phyloP scores from a whole-genome alignment of 2,888 invertebrate species.

The Malthinus flaveolus region DNA sequence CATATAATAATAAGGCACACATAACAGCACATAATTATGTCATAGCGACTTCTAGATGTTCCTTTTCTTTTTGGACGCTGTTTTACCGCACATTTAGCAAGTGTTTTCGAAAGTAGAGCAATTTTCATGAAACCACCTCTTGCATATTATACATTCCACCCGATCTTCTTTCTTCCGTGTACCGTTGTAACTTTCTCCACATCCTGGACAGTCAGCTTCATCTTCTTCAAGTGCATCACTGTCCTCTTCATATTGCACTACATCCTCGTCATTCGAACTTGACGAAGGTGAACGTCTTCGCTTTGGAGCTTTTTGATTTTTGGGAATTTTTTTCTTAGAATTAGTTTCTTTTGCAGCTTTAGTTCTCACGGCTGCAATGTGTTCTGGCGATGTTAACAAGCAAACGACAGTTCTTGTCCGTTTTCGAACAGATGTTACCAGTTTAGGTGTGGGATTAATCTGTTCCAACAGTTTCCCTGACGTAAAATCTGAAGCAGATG shows the following conservation, averaged over 20 bases:
- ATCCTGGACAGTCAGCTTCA: neutral
- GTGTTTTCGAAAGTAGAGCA: conserved; percentile 26
- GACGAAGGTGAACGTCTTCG: neutral
- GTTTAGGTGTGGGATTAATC: neutral
- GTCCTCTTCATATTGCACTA: neutral
- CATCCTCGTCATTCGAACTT: neutral
- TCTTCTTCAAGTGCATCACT: neutral
- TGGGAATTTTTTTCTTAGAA: no score
- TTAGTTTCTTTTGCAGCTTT: neutral
- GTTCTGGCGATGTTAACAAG: no score
- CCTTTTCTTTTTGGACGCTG: no score
- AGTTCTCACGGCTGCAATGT: no score
- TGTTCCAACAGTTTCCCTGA: neutral
- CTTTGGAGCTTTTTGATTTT: no score
- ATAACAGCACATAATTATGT: no score
- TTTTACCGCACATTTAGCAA: conserved; percentile 17
- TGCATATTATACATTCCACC: neutral
- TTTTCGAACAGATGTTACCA: no score
- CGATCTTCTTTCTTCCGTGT: neutral
- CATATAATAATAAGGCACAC: no score
- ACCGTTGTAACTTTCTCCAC: neutral
- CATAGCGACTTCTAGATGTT: no score
- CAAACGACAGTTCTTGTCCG: no score
- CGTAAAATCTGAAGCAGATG: neutral
- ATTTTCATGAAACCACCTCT: neutral